Base-by-base conservation (phyloP, 2,888 invertebrate genomes). In the Pandemis heparana region DNA sequence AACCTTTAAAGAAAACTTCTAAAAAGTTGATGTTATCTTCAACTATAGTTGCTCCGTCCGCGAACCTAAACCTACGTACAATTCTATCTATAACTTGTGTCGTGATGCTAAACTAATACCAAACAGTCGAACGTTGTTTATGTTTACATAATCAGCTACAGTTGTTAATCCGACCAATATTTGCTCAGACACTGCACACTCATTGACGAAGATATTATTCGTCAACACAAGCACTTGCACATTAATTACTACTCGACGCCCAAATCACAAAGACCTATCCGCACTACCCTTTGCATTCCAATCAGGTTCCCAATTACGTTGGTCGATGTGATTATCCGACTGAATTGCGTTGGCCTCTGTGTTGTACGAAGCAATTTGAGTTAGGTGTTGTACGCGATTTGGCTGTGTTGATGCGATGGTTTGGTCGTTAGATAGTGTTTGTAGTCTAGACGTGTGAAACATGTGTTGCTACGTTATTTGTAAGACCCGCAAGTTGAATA, bases 121-220 rank as follows among this genome's bases (percentile, higher is more conserved):
- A 65, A 51, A 65, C 43, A 63, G 43, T n/a, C 39, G 23, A 62
- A 46, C 38, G 16, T 62, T 61, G 66, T 60, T 8, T 63, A 48
- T 61, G 66, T 60, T 8, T 63, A 48, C 56, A 73, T 61, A 68
- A 73, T 68, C 72, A 72, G 72, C 71, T 61, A 60, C 71, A 68
- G 68, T 68, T 65, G 71, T 70, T 71, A 67, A 71, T 39, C 41
- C 61, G 46, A 48, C 62, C 59, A 67, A 56, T 73, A 73, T 73
- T 73, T 68, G 59, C 72, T 39, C 68, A 68, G 72, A 73, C 72
- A 63, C 46, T 14, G 23, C 60, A 67, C 18, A 53, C 51, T 72
- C 72, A 68, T 68, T 63, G 72, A 68, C 62, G 68, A 68, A 71
- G 71, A 71, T 68, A 68, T 73, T 73, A 73, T 73, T 63, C 72